Conservation (phyloP, 2,113 vertebrate genomes). For the Odobenus rosmarus region DNA sequence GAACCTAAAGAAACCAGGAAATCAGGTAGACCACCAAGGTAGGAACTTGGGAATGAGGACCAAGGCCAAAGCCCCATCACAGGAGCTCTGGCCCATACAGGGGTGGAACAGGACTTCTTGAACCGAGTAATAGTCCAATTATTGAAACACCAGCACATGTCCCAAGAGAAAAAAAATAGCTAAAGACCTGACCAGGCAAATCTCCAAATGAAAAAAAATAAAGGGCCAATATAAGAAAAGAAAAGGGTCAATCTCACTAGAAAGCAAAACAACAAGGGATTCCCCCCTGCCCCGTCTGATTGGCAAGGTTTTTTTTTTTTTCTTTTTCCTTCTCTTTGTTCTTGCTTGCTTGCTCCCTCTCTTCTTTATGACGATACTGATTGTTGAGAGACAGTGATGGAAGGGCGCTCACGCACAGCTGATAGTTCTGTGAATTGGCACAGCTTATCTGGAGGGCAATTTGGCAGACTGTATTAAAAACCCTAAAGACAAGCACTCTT, state of each 20-base stretch:
- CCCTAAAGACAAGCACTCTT: conserved; percentile 56
- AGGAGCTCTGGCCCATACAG: background rate
- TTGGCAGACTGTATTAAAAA: conserved; percentile 67
- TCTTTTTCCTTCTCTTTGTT: background rate
- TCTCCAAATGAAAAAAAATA: conserved; percentile 5
- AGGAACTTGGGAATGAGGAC: background rate
- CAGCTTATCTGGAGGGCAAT: conserved; percentile 72
- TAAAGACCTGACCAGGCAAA: background rate
- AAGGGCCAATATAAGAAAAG: background rate
- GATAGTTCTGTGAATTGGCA: conserved; percentile 66
- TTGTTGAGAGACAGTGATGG: background rate
- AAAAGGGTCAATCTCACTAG: background rate
- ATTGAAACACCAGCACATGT: background rate
- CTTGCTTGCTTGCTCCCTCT: background rate
- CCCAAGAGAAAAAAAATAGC: background rate
- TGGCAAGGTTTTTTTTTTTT: background rate
- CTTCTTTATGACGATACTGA: background rate
- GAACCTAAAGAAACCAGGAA: background rate
- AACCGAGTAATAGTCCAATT: background rate
- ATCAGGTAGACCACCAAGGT: background rate
- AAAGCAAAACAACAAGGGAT: background rate
- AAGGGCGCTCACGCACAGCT: conserved; percentile 38
- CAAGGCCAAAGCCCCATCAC: background rate
- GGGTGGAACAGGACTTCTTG: background rate
- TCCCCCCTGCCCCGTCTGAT: background rate